Evolutionary conservation across 2,888 invertebrate species (phyloP).

Genomic region (Ophion ellenae): DNA sequence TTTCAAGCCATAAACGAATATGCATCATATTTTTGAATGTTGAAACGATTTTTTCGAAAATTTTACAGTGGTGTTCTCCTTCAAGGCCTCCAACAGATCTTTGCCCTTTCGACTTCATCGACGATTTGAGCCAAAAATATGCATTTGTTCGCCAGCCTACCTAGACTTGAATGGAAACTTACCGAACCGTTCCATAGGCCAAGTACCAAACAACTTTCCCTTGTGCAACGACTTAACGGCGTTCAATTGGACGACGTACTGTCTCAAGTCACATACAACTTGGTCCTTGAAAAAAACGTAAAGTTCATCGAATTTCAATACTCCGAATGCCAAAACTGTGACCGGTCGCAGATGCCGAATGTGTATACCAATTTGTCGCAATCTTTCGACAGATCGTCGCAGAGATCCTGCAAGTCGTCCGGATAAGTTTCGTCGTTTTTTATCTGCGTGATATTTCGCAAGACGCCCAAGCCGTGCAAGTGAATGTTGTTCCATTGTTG

Average conservation of each 20-base stretch:
- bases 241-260: slow-evolving; percentile 73
- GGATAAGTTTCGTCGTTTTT: slow-evolving; percentile 73
- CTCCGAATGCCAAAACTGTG: background rate
- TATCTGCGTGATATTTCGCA: slow-evolving; percentile 81
- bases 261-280: slow-evolving; percentile 72
- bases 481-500: slow-evolving; percentile 85
- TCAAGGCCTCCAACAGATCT: too few relatives aligned
- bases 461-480: slow-evolving; percentile 82
- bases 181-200: slow-evolving; percentile 78
- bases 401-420: slow-evolving; percentile 73
- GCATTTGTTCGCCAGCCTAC: background rate
- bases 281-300: slow-evolving; percentile 70
- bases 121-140: background rate
- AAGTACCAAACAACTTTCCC: slow-evolving; percentile 77
- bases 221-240: slow-evolving; percentile 71
- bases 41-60: too few relatives aligned
- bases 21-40: too few relatives aligned
- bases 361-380: slow-evolving; percentile 74
- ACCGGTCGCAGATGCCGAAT: background rate
- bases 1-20: too few relatives aligned
- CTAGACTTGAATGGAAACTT: slow-evolving; percentile 47
- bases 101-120: too few relatives aligned
- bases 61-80: background rate
- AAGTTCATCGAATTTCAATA: background rate
- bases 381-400: slow-evolving; percentile 75